Conservation (phyloP, 2,113 vertebrate species). For the Gavialis gangeticus region DNA sequence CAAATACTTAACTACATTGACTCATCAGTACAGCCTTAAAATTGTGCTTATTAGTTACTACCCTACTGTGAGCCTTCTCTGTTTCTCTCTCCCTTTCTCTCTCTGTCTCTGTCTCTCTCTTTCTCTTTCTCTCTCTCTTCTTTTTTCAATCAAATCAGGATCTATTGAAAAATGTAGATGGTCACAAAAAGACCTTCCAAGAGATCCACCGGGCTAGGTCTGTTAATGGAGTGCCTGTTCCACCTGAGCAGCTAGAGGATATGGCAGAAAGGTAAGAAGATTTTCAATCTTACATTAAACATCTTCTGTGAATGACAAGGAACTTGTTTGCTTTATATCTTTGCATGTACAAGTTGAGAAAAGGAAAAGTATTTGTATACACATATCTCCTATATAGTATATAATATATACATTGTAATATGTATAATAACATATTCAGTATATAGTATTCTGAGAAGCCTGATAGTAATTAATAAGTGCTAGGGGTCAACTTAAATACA, state of each 20-base stretch:
- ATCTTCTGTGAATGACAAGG: neutral
- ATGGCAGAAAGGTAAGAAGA: slow-evolving; percentile 92
- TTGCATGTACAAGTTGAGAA: neutral
- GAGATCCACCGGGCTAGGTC: slow-evolving; percentile 93
- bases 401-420: neutral
- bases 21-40: slow-evolving; percentile 76
- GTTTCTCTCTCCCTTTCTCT: neutral
- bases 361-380: neutral
- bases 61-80: slow-evolving; percentile 72
- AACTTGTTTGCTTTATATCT: slow-evolving; percentile 32
- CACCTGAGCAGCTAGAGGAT: slow-evolving; percentile 95
- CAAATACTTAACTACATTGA: slow-evolving; percentile 76
- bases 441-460: neutral
- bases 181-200: slow-evolving; percentile 92
- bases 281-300: slow-evolving; percentile 28
- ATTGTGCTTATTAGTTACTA: slow-evolving; percentile 72
- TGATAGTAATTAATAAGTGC: slow-evolving; percentile 17
- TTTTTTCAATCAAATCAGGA: slow-evolving; percentile 83
- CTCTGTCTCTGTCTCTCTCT: neutral
- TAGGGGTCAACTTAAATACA: slow-evolving; percentile 19
- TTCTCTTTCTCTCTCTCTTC: slow-evolving; percentile 1
- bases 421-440: neutral
- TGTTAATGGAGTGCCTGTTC: slow-evolving; percentile 95
- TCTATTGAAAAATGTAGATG: slow-evolving; percentile 91
- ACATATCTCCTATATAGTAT: neutral